Conservation (phyloP, 2,888 invertebrate species). For the Troides oblongomaculatus region DNA sequence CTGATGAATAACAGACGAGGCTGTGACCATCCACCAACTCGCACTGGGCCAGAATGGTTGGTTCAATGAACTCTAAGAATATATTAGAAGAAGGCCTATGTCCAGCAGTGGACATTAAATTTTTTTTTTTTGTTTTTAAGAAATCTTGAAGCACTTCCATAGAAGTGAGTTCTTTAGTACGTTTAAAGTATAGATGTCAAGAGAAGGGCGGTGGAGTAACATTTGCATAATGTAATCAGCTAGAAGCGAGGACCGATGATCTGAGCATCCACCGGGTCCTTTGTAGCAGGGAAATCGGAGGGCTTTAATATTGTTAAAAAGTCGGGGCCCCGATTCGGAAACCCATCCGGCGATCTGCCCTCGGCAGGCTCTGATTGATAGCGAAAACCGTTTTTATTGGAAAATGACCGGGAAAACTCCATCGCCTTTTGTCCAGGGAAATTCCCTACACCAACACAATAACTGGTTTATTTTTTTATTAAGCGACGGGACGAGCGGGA, state of each 20-base stretch:
- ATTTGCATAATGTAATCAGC: conserved; percentile 75
- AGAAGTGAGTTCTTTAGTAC: conserved; percentile 36
- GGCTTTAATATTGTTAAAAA: conserved; percentile 68
- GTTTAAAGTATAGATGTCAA: conserved; percentile 58
- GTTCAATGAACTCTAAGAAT: no score
- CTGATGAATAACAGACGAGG: no score
- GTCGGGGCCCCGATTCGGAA: conserved; percentile 41
- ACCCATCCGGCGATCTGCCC: conserved; percentile 40
- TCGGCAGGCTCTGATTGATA: conserved; percentile 40
- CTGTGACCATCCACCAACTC: no score
- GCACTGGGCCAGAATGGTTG: no score
- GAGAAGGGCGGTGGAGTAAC: conserved; percentile 45
- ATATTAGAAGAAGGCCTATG: no score
- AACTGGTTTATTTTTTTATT: background rate
- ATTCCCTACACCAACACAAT: background rate
- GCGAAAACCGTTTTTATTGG: conserved; percentile 35
- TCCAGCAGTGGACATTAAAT: no score
- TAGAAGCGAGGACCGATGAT: conserved; percentile 62
- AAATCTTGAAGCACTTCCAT: conserved; percentile 3
- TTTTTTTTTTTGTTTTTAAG: no score
- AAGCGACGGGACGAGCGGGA: no score
- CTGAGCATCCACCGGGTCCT: conserved; percentile 51
- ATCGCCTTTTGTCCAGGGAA: background rate
- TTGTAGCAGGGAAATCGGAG: conserved; percentile 54
- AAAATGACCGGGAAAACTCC: conserved; percentile 33